Evolutionary conservation across 2,113 vertebrate species (phyloP), one percentile per base, ranked within the genome.

Genomic region (Asarcornis scutulata): DNA sequence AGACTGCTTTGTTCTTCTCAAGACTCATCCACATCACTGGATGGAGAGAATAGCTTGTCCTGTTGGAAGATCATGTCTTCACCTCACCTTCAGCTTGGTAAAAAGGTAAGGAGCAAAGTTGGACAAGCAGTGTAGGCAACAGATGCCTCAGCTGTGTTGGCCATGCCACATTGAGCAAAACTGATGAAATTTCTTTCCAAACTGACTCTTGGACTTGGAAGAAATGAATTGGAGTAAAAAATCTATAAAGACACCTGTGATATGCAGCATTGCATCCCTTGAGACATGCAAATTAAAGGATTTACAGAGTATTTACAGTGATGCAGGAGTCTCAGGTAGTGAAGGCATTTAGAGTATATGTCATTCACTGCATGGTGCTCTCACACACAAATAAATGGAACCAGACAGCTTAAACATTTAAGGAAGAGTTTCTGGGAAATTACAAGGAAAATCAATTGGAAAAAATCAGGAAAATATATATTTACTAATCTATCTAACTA

Each of bases 131-230:
- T 7, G 23, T 5, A 11, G 32, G 55, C 93, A 77, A 15, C 25
- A 74, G 64, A 78, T 77, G 25, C 21, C 0, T 0, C 1, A 3
- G 31, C 21, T 18, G 25, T 2, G 1, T 60, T 77, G 80, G 67
- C 29, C 3, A 11, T 18, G 9, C 23, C 27, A 40, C n/a, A 31
- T 3, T 27, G 7, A 89, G 55, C 64, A 87, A 89, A 81, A 21
- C 6, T 56, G 50, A 25, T 7, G 81, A 87, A 91, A 83, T 67
- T 17, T 52, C 23, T 52, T 23, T 52, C 50, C 23, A 52, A 26
- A 52, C 50, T 25, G 12, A 52, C n/a, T 52, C 15, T 79, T 71
- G 82, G 66, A 60, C 38, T 53, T 76, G 36, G 58, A 75, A 80
- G 29, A 60, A 86, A 73, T 68, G 42, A 66, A 78, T 56, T 25